Evolutionary conservation across 23 tunicate species (phyloP).

Genomic region (Oikopleura albicans): DNA sequence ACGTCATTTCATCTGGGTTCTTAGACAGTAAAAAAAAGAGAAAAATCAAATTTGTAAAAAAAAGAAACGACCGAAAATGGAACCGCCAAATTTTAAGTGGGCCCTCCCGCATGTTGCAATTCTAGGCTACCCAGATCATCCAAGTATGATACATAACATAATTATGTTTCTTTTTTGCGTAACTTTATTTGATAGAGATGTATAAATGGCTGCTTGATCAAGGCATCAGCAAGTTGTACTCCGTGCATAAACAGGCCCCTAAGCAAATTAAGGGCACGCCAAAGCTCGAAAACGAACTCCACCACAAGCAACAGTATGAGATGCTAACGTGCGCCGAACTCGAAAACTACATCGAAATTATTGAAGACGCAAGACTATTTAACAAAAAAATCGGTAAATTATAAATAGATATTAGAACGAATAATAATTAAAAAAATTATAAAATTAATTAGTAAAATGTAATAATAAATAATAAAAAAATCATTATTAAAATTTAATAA

Average conservation of each 20-base stretch:
- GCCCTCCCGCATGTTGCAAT: constrained; percentile 1
- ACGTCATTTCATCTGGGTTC: no score
- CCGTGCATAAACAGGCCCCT: neutral
- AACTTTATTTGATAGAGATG: neutral
- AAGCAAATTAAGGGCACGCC: constrained; percentile 11
- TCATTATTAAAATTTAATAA: no score
- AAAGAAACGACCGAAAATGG: no score
- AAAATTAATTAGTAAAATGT: no score
- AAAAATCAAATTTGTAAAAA: neutral
- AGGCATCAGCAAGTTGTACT: neutral
- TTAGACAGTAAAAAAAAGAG: neutral
- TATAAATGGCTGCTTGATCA: neutral
- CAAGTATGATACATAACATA: neutral
- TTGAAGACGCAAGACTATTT: neutral
- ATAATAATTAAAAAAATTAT: no score
- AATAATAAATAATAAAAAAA: no score
- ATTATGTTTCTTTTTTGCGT: neutral
- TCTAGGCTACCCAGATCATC: constrained; percentile 1
- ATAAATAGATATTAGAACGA: no score
- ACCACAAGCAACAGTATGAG: neutral
- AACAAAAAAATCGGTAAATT: neutral
- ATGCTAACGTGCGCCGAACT: neutral
- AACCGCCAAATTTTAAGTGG: constrained; percentile 17
- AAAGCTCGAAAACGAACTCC: neutral
- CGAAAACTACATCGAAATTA: neutral